These are phyloP conservation scores for Tenthredo distinguenda DNA, from an alignment of 2,888 invertebrate genomes.

Conservation along the genomic window DNA sequence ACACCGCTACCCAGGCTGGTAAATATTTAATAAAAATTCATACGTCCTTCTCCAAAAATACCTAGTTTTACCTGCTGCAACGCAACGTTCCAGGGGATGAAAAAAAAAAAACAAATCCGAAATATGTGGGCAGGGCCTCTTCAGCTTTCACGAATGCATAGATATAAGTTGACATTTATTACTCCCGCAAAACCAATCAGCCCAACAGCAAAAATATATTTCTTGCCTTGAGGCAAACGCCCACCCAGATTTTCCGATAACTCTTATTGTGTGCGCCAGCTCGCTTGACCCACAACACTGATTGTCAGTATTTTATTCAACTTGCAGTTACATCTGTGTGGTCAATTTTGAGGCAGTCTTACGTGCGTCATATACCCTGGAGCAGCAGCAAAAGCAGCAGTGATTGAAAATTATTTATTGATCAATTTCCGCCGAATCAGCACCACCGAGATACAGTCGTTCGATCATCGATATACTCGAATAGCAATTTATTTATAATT, in stretches of 20 bases:
- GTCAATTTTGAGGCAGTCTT: neutral
- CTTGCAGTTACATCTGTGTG: neutral
- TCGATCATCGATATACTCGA: neutral
- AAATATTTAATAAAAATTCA: neutral
- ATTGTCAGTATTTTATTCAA: slow-evolving; percentile 14
- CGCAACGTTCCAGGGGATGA: slow-evolving; percentile 13
- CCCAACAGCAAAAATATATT: slow-evolving; percentile 24
- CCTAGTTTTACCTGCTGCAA: neutral
- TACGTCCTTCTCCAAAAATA: neutral
- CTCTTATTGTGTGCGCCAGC: slow-evolving; percentile 18
- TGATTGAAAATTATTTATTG: neutral
- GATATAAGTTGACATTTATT: slow-evolving; percentile 11
- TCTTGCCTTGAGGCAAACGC: slow-evolving; percentile 16
- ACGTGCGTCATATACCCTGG: neutral
- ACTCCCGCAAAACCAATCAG: slow-evolving; percentile 18
- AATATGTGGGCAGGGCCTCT: neutral
- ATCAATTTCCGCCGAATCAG: neutral
- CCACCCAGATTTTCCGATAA: slow-evolving; percentile 42
- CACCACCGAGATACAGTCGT: neutral
- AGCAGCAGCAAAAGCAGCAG: too few species aligned
- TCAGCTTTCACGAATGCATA: neutral
- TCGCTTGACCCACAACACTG: slow-evolving; percentile 30
- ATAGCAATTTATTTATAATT: neutral
- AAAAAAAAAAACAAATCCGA: slow-evolving; percentile 18
- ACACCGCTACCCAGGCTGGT: neutral